Evolutionary conservation across 2,113 vertebrate species (phyloP).

Genomic region (Phalacrocorax carbo): DNA sequence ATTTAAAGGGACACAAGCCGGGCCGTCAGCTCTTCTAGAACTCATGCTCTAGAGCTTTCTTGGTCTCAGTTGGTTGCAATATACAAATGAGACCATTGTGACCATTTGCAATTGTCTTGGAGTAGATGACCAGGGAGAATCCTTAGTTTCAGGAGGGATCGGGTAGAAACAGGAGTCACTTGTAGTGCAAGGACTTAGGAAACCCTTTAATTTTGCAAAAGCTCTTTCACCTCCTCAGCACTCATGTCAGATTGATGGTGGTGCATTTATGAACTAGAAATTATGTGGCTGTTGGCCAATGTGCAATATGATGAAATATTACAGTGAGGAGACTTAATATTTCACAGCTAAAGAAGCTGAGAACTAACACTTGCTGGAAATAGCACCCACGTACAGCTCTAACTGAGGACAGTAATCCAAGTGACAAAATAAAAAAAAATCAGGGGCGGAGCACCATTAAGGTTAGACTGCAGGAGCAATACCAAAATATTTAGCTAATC

Average conservation of each 20-base stretch:
- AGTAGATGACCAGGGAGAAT: background rate
- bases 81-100: background rate
- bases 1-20: slow-evolving; percentile 3
- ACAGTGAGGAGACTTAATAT: slow-evolving; percentile 42
- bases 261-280: slow-evolving; percentile 60
- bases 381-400: background rate
- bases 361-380: background rate
- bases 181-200: background rate
- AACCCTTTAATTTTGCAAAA: background rate
- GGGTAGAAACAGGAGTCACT: background rate
- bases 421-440: background rate
- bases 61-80: background rate
- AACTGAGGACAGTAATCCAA: background rate
- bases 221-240: slow-evolving; percentile 17
- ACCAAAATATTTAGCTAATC: background rate
- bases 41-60: background rate
- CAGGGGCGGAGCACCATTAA: background rate
- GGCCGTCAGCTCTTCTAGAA: background rate
- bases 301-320: slow-evolving; percentile 44
- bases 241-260: slow-evolving; percentile 33
- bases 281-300: slow-evolving; percentile 50
- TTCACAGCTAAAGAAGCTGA: slow-evolving; percentile 32
- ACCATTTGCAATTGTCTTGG: background rate
- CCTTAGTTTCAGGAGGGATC: background rate
- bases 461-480: background rate